Evolutionary conservation across 2,797 vertebrate species (phyloP).

Genomic region (Eutrigla gurnardus): DNA sequence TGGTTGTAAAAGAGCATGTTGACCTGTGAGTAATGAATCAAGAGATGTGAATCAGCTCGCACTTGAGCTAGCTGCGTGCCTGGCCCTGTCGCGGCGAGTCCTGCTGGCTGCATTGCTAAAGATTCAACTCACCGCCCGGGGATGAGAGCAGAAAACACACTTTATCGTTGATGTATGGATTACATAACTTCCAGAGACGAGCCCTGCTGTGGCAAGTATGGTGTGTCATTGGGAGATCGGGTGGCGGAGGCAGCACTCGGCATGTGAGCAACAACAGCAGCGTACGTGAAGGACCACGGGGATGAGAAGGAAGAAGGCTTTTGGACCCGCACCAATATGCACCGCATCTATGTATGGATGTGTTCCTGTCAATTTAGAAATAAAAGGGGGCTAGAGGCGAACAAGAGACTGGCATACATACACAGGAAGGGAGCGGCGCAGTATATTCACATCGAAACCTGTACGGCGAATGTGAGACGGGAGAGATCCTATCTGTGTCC

Average conservation of each 20-base stretch:
- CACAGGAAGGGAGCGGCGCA: neutral
- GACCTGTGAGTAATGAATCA: conserved; percentile 22
- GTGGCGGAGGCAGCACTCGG: conserved; percentile 7
- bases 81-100: too few relatives aligned
- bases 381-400: neutral
- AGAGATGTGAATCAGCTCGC: conserved; percentile 27
- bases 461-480: conserved; percentile 29
- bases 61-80: neutral
- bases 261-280: conserved; percentile 24
- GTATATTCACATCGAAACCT: conserved; percentile 36
- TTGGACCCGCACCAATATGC: neutral
- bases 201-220: conserved; percentile 24
- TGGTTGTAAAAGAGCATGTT: conserved; percentile 53
- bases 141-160: conserved; percentile 37
- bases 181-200: conserved; percentile 50
- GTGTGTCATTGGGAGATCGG: conserved; percentile 55
- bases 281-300: conserved; percentile 29
- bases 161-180: conserved; percentile 56
- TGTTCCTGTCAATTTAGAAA: too few relatives aligned
- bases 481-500: conserved; percentile 56
- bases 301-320: conserved; percentile 21
- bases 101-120: conserved; percentile 28
- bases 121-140: conserved; percentile 37
- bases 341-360: neutral
- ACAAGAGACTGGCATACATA: neutral